Percentiles rank a stretch among this genome's conserved stretches.
These are phyloP conservation scores for Coluber constrictor DNA, from an alignment of 2,797 vertebrate species.

Conservation along the genomic window DNA sequence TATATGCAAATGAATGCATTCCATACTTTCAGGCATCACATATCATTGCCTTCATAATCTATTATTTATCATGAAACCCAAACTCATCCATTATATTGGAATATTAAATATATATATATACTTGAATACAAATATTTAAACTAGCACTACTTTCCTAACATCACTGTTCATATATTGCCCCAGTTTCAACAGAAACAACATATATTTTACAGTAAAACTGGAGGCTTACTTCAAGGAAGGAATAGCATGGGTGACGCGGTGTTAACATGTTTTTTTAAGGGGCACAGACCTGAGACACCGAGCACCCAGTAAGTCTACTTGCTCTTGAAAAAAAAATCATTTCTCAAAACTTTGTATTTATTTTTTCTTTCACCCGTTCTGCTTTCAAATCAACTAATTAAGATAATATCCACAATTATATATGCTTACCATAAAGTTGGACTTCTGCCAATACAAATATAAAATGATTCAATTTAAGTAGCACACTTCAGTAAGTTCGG, in stretches of 20 bases:
- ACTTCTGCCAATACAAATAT: conserved; percentile 37
- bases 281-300: neutral
- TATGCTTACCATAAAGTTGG: neutral
- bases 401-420: neutral
- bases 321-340: conserved; percentile 8
- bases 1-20: neutral
- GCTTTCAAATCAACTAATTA: conserved; percentile 23
- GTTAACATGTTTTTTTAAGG: neutral
- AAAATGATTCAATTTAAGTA: conserved; percentile 55
- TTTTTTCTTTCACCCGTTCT: neutral
- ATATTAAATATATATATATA: neutral
- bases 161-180: neutral
- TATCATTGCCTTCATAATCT: neutral
- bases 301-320: neutral
- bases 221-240: conserved; percentile 33
- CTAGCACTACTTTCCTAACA: conserved; percentile 19
- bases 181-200: conserved; percentile 30
- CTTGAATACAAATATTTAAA: conserved; percentile 39
- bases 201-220: conserved; percentile 46
- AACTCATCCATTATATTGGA: neutral
- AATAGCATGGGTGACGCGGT: conserved; percentile 1
- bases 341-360: conserved; percentile 30
- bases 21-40: neutral
- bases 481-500: conserved; percentile 71
- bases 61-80: neutral